These are phyloP conservation scores for Ptychadena robeensis DNA, from an alignment of 2,797 vertebrate genomes.

Conservation along the genomic window DNA sequence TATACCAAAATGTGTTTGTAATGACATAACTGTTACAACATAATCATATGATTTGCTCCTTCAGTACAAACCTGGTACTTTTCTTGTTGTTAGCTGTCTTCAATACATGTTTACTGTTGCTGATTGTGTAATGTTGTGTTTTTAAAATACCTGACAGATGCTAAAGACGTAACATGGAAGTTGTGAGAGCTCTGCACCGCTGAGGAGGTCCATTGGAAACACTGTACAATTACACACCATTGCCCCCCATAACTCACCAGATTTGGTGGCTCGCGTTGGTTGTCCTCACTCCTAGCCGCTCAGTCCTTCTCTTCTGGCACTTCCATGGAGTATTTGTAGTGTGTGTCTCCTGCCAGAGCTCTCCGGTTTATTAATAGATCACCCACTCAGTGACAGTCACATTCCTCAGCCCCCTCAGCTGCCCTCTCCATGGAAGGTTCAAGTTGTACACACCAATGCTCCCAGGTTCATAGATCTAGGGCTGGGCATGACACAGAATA, in stretches of 20 bases:
- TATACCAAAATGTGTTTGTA: background rate
- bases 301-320: background rate
- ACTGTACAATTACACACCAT: too few relatives aligned
- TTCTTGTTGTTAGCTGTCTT: background rate
- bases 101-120: background rate
- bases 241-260: conserved; percentile 30
- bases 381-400: conserved; percentile 36
- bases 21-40: too few relatives aligned
- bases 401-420: conserved; percentile 49
- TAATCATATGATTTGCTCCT: background rate
- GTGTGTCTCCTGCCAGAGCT: conserved; percentile 21
- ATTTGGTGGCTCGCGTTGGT: background rate
- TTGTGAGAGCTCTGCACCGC: background rate
- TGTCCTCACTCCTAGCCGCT: background rate
- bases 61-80: background rate
- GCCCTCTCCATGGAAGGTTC: conserved; percentile 40
- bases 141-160: background rate
- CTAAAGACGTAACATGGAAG: background rate
- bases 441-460: conserved; percentile 23
- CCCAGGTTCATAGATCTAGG: background rate
- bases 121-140: background rate
- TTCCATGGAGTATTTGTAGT: conserved; percentile 48
- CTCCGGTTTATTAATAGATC: conserved; percentile 56
- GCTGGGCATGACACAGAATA: background rate
- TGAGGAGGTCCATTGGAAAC: background rate